phyloP scores from a whole-genome alignment of 2,888 invertebrate genomes.

The Oxycera nigricornis region DNA sequence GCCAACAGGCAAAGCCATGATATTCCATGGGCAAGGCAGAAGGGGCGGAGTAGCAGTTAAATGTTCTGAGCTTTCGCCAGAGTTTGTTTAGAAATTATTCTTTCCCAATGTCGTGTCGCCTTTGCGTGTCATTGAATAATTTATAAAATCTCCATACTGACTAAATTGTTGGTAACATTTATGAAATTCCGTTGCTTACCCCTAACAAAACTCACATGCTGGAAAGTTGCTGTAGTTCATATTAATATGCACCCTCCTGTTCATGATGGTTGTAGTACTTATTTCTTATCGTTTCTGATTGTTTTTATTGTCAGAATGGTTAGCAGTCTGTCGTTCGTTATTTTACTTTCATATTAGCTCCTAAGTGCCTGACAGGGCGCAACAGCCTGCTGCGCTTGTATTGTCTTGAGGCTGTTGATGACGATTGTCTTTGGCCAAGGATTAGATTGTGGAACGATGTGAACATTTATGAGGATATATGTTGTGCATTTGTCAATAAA shows the following conservation, averaged over 20 bases:
- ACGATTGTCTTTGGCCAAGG: background rate
- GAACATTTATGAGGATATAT: background rate
- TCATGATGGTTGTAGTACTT: background rate
- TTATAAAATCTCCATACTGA: constrained; percentile 19
- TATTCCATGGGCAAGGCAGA: background rate
- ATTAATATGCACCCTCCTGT: background rate
- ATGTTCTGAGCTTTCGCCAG: background rate
- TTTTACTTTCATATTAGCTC: too few species aligned
- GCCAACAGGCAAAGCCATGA: background rate
- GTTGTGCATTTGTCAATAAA: background rate
- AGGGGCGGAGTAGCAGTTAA: background rate
- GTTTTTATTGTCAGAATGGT: constrained; percentile 26
- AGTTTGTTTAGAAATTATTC: constrained; percentile 9
- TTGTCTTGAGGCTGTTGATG: background rate
- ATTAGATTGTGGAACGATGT: background rate
- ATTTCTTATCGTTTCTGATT: constrained; percentile 28
- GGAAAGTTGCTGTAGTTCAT: constrained; percentile 11
- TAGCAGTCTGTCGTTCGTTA: constrained; percentile 22
- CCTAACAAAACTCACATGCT: background rate
- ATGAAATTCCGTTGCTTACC: background rate
- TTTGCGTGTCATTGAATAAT: constrained; percentile 22
- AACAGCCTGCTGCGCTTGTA: constrained; percentile 10
- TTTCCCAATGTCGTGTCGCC: constrained; percentile 15
- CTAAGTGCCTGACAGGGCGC: constrained; percentile 18
- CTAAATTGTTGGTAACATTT: constrained; percentile 20